Conservation (phyloP, 2,888 invertebrate genomes). For the Phragmatobia fuliginosa region DNA sequence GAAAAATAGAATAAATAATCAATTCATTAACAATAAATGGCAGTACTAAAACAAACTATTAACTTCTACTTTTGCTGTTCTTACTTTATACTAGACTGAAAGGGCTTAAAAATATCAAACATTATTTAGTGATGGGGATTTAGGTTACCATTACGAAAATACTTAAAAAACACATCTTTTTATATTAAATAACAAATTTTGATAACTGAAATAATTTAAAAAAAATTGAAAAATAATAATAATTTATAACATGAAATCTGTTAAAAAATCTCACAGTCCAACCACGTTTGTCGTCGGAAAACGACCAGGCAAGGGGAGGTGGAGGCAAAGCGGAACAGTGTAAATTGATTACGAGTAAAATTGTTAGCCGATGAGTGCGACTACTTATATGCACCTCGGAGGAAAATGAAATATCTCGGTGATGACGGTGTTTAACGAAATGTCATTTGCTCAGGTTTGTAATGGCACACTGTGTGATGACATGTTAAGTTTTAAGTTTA, state of each 20-base stretch:
- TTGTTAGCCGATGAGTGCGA: slow-evolving; percentile 70
- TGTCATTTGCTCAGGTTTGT: slow-evolving; percentile 71
- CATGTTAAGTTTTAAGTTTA: background rate
- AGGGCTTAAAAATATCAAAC: background rate
- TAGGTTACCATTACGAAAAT: background rate
- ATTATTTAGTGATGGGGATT: background rate
- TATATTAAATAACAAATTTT: background rate
- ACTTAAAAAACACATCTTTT: too few species aligned
- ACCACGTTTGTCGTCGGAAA: slow-evolving; percentile 49
- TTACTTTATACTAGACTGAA: background rate
- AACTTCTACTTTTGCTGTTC: background rate
- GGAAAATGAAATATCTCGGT: slow-evolving; percentile 11
- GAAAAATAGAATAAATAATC: background rate
- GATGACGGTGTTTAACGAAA: slow-evolving; percentile 61
- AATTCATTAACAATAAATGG: background rate
- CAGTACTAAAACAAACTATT: background rate
- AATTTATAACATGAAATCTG: background rate
- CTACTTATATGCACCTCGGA: slow-evolving; percentile 79
- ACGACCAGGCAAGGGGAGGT: slow-evolving; percentile 53
- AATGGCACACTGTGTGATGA: slow-evolving; percentile 28
- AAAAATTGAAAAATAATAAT: background rate
- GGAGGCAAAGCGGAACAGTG: slow-evolving; percentile 60
- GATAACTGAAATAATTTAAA: background rate
- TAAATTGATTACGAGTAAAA: slow-evolving; percentile 83
- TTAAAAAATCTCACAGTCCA: slow-evolving; percentile 38